Conservation (phyloP, 2,113 vertebrate genomes). For the Sinosuthora webbiana region DNA sequence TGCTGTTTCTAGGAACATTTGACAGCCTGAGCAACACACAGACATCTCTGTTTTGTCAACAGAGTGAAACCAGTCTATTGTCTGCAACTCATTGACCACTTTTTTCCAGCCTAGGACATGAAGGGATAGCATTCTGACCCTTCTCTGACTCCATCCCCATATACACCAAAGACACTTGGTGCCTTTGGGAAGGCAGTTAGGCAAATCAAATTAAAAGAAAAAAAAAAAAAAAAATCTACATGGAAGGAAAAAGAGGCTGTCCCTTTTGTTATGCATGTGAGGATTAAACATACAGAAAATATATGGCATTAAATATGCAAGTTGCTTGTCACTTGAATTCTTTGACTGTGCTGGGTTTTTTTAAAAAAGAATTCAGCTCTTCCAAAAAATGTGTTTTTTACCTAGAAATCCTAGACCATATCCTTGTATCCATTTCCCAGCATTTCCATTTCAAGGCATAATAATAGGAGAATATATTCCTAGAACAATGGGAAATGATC, state of each 20-base stretch:
- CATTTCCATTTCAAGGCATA: slow-evolving; percentile 5
- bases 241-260: not conserved
- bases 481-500: not conserved
- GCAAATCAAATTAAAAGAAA: not conserved
- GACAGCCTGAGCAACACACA: not conserved
- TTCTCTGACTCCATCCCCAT: not conserved
- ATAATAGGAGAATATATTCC: not conserved
- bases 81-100: not conserved
- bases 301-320: not conserved
- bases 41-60: not conserved
- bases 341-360: not conserved
- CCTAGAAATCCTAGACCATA: not conserved
- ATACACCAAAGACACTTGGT: not conserved
- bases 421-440: not conserved
- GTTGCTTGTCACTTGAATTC: not conserved
- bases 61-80: not conserved
- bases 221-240: not conserved
- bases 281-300: not conserved
- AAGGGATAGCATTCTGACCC: not conserved
- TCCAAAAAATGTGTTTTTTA: not conserved
- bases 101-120: not conserved
- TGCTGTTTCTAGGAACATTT: not conserved
- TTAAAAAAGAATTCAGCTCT: not conserved
- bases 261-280: not conserved
- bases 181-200: not conserved